Evolutionary conservation across 1,140 invertebrate genomes (phyloP).

Genomic region (Macrocentrus cingulum): DNA sequence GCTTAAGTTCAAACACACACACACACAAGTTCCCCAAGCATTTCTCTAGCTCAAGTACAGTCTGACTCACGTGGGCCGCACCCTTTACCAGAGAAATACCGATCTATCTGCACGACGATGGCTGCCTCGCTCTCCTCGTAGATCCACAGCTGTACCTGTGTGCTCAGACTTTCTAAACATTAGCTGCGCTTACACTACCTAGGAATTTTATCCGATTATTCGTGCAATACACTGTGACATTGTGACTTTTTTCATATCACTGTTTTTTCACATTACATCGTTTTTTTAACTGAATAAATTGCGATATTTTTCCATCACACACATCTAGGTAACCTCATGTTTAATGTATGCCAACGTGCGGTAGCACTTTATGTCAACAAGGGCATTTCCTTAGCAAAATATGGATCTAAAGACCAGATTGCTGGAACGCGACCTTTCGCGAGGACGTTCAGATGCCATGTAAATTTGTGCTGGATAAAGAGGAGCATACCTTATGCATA

Average conservation of each 20-base stretch:
- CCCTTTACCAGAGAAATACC: slow-evolving; percentile 15
- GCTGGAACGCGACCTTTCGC: slow-evolving; percentile 20
- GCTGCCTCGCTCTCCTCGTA: too few relatives aligned
- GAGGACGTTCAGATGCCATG: slow-evolving; percentile 18
- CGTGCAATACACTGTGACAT: background rate
- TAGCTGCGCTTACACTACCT: background rate
- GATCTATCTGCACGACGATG: slow-evolving; percentile 7
- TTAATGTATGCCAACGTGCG: slow-evolving; percentile 36
- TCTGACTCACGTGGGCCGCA: slow-evolving; percentile 14
- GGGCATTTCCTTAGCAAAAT: slow-evolving; percentile 24
- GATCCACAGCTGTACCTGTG: too few relatives aligned
- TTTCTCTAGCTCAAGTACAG: slow-evolving; percentile 8
- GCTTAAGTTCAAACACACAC: background rate
- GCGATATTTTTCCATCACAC: background rate
- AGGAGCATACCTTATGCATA: background rate
- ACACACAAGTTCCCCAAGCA: background rate
- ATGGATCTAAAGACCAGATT: slow-evolving; percentile 22
- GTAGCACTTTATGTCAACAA: slow-evolving; percentile 32
- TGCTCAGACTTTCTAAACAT: slow-evolving; percentile 2
- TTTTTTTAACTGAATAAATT: background rate
- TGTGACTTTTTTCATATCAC: background rate
- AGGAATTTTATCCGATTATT: background rate
- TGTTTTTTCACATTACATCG: too few relatives aligned
- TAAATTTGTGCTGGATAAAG: slow-evolving; percentile 11
- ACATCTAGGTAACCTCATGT: slow-evolving; percentile 33